Base-by-base conservation (phyloP, 2,113 vertebrate species). In the Triplophysa tibetana region DNA sequence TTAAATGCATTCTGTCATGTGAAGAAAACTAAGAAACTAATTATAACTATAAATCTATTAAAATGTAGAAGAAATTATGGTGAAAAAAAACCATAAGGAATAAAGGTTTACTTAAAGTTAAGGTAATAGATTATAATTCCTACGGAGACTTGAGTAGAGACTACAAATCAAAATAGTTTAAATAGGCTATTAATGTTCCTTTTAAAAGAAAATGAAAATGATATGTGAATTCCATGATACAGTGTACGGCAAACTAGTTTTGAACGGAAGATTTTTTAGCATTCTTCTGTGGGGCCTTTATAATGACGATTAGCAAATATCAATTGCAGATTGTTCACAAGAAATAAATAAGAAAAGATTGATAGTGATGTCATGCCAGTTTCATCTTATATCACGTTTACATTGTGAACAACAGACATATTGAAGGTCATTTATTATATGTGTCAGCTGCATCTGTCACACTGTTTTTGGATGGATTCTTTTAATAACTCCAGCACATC, bases 301-400 rank as follows among this genome's bases (percentile, higher is more conserved):
- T 60, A 58, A 38, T 21, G 26, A 58, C 13, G 56, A 74, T 74
- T 61, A 74, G 70, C 70, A 45, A 38, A 74, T 54, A 74, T 74
- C 33, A 21, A 74, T 61, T 61, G 56, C 70, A 61, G 69, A 60
- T 45, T 54, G 33, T 24, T 9, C 17, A 17, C n/a, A 60, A 41
- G n/a, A 60, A 63, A 26, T 13, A 12, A 14, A 61, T 43, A 19
- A 21, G 19, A 72, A 38, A 72, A 54, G 7, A 60, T 60, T 33
- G 7, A 60, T 73, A 60, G 23, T 43, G n/a, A 24, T 45, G 33
- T 14, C 54, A 61, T 16, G 13, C 23, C 16, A 23, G n/a, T 23
- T 56, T 70, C 14, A 19, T 24, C 48, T 19, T 70, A 54, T 6
- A 54, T 70, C 68, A 7, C 24, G 17, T 70, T 70, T 54, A n/a